Conservation (phyloP, 2,888 invertebrate genomes). For the Mellilla xanthometata region DNA sequence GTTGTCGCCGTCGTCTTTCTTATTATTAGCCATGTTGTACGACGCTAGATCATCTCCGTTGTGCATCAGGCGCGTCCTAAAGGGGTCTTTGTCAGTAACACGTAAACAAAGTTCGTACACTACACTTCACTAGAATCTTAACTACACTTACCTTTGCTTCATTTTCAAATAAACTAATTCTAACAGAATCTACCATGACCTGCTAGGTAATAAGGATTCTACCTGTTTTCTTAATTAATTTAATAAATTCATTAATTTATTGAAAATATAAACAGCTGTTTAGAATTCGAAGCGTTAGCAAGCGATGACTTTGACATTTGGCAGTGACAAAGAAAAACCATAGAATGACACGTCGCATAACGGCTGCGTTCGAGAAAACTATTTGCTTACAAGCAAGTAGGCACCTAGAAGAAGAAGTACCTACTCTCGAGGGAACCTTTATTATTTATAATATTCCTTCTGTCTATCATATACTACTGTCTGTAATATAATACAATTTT, state of each 20-base stretch:
- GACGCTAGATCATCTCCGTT: constrained; percentile 65
- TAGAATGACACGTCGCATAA: too few relatives aligned
- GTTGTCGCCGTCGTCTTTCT: constrained; percentile 65
- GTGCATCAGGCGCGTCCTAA: constrained; percentile 66
- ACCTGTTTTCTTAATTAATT: constrained; percentile 46
- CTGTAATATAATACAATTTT: too few relatives aligned
- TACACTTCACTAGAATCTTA: constrained; percentile 24
- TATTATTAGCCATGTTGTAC: constrained; percentile 56
- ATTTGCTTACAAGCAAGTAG: too few relatives aligned
- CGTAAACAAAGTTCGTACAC: constrained; percentile 56
- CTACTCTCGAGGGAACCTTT: too few relatives aligned
- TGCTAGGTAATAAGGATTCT: constrained; percentile 42
- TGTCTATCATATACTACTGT: too few relatives aligned
- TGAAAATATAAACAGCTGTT: constrained; percentile 59
- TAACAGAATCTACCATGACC: constrained; percentile 70
- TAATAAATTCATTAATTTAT: constrained; percentile 32
- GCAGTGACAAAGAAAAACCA: too few relatives aligned
- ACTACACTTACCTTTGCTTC: constrained; percentile 75
- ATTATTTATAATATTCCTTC: too few relatives aligned
- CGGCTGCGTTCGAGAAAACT: too few relatives aligned
- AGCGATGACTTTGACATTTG: too few relatives aligned
- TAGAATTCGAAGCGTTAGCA: not conserved
- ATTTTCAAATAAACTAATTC: constrained; percentile 62
- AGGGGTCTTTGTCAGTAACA: constrained; percentile 50
- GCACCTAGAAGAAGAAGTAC: too few relatives aligned